These are phyloP conservation scores for Diceros bicornis DNA, from an alignment of 2,797 vertebrate species.

Conservation along the genomic window DNA sequence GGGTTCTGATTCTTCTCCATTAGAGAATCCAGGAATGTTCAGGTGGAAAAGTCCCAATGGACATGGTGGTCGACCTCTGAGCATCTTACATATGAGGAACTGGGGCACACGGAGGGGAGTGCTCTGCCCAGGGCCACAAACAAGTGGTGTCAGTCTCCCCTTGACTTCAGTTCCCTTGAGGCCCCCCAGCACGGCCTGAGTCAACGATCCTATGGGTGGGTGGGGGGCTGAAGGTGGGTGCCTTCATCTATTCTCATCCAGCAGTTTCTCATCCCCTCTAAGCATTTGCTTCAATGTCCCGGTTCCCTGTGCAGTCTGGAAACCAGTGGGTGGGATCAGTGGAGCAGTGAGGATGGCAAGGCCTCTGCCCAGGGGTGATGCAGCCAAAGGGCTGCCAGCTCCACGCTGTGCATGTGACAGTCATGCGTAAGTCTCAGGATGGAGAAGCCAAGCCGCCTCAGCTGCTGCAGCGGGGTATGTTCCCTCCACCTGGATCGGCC, in stretches of 20 bases:
- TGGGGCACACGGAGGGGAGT: background rate
- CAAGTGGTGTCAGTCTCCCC: background rate
- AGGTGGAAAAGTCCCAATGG: background rate
- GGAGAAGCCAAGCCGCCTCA: background rate
- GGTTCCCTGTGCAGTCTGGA: background rate
- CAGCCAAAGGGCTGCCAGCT: background rate
- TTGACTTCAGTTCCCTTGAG: background rate
- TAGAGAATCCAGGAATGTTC: background rate
- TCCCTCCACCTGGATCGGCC: background rate
- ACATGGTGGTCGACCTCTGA: background rate
- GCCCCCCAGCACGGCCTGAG: background rate
- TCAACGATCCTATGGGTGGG: background rate
- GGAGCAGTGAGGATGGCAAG: background rate
- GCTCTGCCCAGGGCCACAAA: background rate
- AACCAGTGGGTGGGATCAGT: background rate
- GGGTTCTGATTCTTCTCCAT: background rate
- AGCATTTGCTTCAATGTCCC: conserved; percentile 7
- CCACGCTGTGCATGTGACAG: background rate
- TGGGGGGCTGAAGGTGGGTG: background rate
- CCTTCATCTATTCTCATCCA: background rate
- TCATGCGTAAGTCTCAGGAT: background rate
- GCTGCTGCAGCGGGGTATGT: background rate
- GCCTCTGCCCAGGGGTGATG: background rate
- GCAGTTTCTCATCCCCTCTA: background rate
- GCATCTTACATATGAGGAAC: background rate